These are phyloP conservation scores for Megaleporinus macrocephalus DNA, from an alignment of 2,113 vertebrate genomes.

Conservation along the genomic window DNA sequence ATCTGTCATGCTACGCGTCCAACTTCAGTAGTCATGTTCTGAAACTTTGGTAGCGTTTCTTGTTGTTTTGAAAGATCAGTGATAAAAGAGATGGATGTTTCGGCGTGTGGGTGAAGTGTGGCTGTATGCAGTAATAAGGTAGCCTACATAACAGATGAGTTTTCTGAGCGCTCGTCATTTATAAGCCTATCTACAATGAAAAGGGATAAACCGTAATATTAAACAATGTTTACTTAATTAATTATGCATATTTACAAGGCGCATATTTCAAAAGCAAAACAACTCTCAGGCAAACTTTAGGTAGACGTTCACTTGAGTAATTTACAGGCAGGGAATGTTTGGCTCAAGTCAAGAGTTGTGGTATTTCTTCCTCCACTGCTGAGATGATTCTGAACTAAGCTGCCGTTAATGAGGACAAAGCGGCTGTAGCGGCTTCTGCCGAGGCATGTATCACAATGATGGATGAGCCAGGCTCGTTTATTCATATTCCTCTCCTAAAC, in stretches of 20 bases:
- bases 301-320: background rate
- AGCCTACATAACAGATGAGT: background rate
- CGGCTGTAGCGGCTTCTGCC: conserved; percentile 33
- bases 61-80: background rate
- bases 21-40: conserved; percentile 3
- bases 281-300: background rate
- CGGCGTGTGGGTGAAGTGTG: background rate
- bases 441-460: conserved; percentile 75
- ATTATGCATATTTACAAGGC: background rate
- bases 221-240: background rate
- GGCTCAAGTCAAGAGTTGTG: conserved; percentile 29
- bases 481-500: conserved; percentile 66
- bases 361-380: conserved; percentile 13
- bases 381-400: conserved; percentile 63
- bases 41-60: background rate
- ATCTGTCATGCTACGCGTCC: background rate
- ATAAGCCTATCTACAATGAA: background rate
- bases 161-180: background rate
- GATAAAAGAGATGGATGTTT: conserved; percentile 1
- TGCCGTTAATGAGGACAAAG: conserved; percentile 75
- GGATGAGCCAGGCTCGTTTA: conserved; percentile 67
- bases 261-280: background rate
- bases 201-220: background rate
- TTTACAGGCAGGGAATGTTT: conserved; percentile 24
- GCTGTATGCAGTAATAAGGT: background rate